These are phyloP conservation scores for Danio choprae DNA, from an alignment of 2,797 vertebrate genomes.

Conservation along the genomic window DNA sequence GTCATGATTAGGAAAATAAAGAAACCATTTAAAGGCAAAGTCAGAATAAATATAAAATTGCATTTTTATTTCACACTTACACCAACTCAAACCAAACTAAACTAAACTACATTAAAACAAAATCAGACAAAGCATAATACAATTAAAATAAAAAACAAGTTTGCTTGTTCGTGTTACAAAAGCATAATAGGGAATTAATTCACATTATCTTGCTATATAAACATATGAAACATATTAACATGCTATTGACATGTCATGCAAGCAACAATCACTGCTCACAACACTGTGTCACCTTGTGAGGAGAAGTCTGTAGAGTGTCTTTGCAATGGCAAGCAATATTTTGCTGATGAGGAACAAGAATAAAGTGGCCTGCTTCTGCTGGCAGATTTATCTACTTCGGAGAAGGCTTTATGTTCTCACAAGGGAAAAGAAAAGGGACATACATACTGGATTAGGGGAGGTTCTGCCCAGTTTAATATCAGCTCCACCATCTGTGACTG, in stretches of 20 bases:
- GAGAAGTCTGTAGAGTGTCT: constrained; percentile 50
- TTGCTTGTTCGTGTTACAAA: too few relatives aligned
- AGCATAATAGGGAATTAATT: constrained; percentile 41
- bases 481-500: constrained; percentile 56
- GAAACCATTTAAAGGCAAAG: neutral
- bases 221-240: too few relatives aligned
- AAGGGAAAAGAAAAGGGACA: constrained; percentile 43
- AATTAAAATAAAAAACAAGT: too few relatives aligned
- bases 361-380: constrained; percentile 32
- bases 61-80: too few relatives aligned
- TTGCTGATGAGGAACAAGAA: constrained; percentile 47
- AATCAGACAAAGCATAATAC: too few relatives aligned
- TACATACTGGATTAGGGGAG: constrained; percentile 53
- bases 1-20: neutral
- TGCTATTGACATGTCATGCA: constrained; percentile 56
- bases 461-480: constrained; percentile 62
- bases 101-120: too few relatives aligned
- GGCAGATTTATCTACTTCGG: constrained; percentile 53
- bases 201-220: neutral
- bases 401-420: constrained; percentile 47
- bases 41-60: too few relatives aligned
- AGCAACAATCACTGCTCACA: constrained; percentile 56
- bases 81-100: too few relatives aligned
- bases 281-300: constrained; percentile 49
- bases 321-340: constrained; percentile 56